Percentiles rank a stretch among this genome's conserved stretches.
phyloP scores from a whole-genome alignment of 2,113 vertebrate genomes.

The Elephas maximus region DNA sequence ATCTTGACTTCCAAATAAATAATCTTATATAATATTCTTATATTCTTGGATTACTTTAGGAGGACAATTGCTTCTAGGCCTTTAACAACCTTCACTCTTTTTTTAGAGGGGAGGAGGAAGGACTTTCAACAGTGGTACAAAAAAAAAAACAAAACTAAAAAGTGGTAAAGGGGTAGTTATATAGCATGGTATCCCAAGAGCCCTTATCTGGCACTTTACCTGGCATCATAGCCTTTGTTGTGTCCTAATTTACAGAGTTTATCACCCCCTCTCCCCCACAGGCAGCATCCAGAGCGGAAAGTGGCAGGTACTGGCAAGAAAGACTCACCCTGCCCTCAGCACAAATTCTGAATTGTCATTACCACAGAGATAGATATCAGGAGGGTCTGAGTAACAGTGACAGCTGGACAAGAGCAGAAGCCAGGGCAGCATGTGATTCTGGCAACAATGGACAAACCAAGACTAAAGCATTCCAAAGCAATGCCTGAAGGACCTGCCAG shows the following conservation, averaged over 20 bases:
- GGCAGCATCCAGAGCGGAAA: neutral
- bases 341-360: constrained; percentile 15
- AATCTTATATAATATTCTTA: neutral
- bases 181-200: neutral
- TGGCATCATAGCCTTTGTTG: neutral
- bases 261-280: neutral
- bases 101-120: neutral
- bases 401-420: neutral
- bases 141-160: too few relatives aligned
- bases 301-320: neutral
- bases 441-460: neutral
- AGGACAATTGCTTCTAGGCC: neutral
- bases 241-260: neutral
- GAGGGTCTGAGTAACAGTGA: neutral
- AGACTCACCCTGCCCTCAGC: neutral
- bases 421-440: neutral
- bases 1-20: neutral
- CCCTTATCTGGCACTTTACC: neutral
- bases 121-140: neutral
- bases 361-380: neutral
- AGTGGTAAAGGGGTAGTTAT: neutral
- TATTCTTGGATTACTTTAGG: neutral
- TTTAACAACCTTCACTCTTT: neutral
- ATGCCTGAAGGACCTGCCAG: neutral
- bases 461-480: neutral